Evolutionary conservation across 1,140 invertebrate species (phyloP), one percentile per base, ranked within the genome.

Genomic region (Hyles euphorbiae): DNA sequence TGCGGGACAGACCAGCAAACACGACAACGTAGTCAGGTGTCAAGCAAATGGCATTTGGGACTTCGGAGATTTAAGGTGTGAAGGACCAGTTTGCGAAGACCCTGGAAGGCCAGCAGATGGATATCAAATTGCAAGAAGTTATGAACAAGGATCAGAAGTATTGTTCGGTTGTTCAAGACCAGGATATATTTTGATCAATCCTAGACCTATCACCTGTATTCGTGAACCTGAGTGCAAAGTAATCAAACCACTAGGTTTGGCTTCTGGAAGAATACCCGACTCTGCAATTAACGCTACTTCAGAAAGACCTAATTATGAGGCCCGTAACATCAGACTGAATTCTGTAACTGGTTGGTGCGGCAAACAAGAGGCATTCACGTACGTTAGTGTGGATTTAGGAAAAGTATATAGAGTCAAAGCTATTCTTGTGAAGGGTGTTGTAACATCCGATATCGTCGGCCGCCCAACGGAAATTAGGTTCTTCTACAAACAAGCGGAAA

Each of bases 261-360:
- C 97, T 12, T 98, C 96, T 32, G 98, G 98, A 55, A 92, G 91
- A 70, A 98, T 99, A 67, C 97, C 97, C 0, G 97, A 98, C 80
- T 96, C 95, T 8, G 96, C 97, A n/a, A 98, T 99, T 53, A 98
- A 98, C 81, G 97, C 97, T 4, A 98, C 97, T 0, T 97, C 96
- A 3, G 96, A 98, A 89, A 91, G 95, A 75, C 94, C 95, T 56
- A 98, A 97, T 73, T 98, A 98, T 78, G 96, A 98, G 91, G 96
- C 96, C 0, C 94, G 91, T 75, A 96, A 98, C 77, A 93, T 98
- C 3, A 91, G 97, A n/a, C 80, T 98, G 8, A 97, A 97, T 79
- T 97, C 96, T 2, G 96, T 96, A 2, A 98, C 97, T 50, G 97
- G 97, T 44, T 98, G 97, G 97, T 98, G 97, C 89, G 96, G 96